A percentile compares a stretch with the other conserved stretches of the same genome.
Evolutionary conservation across 2,888 invertebrate genomes (phyloP).

Genomic region (Herminia tarsipennalis): DNA sequence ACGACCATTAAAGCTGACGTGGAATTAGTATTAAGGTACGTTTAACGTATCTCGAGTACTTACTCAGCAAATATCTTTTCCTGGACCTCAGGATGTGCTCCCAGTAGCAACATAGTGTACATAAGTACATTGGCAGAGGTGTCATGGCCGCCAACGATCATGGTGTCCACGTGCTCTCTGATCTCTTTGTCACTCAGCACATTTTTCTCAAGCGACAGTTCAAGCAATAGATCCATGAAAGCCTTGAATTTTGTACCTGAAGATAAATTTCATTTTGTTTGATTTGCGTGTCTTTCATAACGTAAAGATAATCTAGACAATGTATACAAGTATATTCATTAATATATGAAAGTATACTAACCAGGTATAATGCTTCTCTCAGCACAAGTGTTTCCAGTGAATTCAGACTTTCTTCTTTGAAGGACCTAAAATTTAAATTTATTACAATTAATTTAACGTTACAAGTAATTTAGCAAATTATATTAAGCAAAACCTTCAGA

Average conservation of each 20-base stretch:
- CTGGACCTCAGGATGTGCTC: conserved; percentile 71
- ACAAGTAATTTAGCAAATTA: not conserved
- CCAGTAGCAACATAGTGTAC: conserved; percentile 71
- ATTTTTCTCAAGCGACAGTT: conserved; percentile 69
- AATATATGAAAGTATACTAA: no score
- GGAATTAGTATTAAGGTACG: no score
- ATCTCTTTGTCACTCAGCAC: conserved; percentile 81
- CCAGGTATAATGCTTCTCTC: conserved; percentile 51
- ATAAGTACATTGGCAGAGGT: conserved; percentile 75
- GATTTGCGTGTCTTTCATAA: no score
- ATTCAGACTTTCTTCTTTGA: conserved; percentile 59
- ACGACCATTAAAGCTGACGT: no score
- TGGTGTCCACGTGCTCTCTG: conserved; percentile 85
- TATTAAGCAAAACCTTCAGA: no score
- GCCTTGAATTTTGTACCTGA: conserved; percentile 72
- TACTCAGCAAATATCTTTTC: conserved; percentile 64
- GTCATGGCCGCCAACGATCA: conserved; percentile 85
- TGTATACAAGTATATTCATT: no score
- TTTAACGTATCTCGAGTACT: no score
- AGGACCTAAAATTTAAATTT: conserved; percentile 52
- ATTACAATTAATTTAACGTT: not conserved
- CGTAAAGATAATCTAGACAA: no score
- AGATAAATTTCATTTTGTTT: no score
- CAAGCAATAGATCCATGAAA: conserved; percentile 83
- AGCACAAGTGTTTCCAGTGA: conserved; percentile 43